Percentiles rank a stretch among this genome's conserved stretches.
Conservation (phyloP, 2,888 invertebrate genomes). For the Smittia sp. region DNA sequence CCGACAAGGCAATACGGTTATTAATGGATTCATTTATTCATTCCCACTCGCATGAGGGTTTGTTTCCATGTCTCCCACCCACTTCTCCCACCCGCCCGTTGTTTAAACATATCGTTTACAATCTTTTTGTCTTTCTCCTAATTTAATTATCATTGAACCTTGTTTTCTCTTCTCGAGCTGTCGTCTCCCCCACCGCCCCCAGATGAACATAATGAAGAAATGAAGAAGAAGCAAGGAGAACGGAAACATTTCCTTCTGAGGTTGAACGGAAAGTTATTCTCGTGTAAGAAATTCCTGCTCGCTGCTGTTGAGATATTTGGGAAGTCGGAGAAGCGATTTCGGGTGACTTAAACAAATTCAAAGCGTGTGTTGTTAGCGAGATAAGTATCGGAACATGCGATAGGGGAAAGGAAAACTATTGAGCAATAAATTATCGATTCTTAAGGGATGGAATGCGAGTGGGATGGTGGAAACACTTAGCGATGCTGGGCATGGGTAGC, state of each 20-base stretch:
- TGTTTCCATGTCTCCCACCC: not conserved
- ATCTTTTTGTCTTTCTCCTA: slow-evolving; percentile 23
- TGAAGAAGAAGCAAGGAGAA: not conserved
- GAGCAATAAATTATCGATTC: slow-evolving; percentile 23
- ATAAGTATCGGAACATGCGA: slow-evolving; percentile 12
- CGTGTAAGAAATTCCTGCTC: slow-evolving; percentile 3
- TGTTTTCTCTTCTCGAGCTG: slow-evolving; percentile 7
- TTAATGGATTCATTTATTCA: slow-evolving; percentile 25
- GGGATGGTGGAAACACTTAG: too few species aligned
- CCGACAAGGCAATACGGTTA: slow-evolving; percentile 22
- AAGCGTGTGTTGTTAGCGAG: not conserved
- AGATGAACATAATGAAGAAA: slow-evolving; percentile 6
- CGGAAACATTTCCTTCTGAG: slow-evolving; percentile 22
- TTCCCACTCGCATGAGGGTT: not conserved
- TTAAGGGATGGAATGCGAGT: not conserved
- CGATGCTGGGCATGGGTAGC: too few species aligned
- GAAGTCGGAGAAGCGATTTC: not conserved
- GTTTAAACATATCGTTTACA: slow-evolving; percentile 25
- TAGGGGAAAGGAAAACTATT: not conserved
- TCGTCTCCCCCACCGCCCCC: not conserved
- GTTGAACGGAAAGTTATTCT: slow-evolving; percentile 16
- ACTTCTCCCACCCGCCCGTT: not conserved
- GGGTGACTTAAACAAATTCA: slow-evolving; percentile 3
- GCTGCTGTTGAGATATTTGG: not conserved
- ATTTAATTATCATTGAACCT: slow-evolving; percentile 27